phyloP scores from a whole-genome alignment of 2,888 invertebrate genomes.

The Onthophagus sagittarius region DNA sequence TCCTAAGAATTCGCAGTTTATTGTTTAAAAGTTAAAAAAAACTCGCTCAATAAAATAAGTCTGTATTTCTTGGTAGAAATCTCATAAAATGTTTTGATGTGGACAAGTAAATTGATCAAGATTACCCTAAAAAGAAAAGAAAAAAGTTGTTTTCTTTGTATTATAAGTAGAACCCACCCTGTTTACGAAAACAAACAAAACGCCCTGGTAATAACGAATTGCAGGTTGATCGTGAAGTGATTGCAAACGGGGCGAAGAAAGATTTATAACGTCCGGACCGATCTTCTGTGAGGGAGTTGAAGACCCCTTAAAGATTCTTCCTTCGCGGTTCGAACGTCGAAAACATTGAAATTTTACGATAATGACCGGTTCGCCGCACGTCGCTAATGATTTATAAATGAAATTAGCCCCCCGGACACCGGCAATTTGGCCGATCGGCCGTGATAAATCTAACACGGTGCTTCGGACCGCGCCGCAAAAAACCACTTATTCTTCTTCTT shows the following conservation, averaged over 20 bases:
- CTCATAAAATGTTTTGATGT: no score
- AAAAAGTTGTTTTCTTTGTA: not conserved
- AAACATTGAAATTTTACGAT: conserved; percentile 28
- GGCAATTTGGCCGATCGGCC: conserved; percentile 22
- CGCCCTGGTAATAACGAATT: not conserved
- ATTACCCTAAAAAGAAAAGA: not conserved
- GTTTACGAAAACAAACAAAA: conserved; percentile 5
- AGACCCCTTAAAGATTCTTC: not conserved
- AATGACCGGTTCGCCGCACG: conserved; percentile 21
- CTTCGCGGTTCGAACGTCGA: conserved; percentile 24
- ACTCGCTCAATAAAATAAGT: no score
- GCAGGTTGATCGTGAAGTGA: not conserved
- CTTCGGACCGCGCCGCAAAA: conserved; percentile 3
- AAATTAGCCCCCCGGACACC: conserved; percentile 25
- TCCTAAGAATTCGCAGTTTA: no score
- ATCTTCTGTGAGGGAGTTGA: not conserved
- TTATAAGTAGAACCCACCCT: not conserved
- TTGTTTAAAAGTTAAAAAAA: no score
- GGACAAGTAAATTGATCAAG: no score
- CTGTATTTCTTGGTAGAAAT: no score
- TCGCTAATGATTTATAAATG: conserved; percentile 28
- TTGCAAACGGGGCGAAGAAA: not conserved
- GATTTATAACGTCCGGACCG: conserved; percentile 4
- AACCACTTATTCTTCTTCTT: conserved; percentile 24
- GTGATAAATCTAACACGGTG: conserved; percentile 27